Evolutionary conservation across 2,113 vertebrate genomes (phyloP).

Genomic region (Myotis yumanensis): DNA sequence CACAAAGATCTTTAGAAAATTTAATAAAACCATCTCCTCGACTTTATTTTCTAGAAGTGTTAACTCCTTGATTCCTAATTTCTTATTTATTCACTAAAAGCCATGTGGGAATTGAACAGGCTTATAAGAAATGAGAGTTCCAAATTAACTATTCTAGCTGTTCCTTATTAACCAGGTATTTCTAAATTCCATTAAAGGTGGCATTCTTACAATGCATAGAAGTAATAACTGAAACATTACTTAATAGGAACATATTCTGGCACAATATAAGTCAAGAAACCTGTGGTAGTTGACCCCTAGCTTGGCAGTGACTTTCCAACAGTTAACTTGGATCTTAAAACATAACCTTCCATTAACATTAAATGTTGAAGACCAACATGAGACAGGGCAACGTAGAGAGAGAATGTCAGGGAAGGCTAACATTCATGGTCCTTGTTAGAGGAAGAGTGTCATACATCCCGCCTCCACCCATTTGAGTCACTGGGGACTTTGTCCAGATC

Average conservation of each 20-base stretch:
- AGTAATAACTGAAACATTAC: background rate
- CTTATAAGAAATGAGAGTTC: background rate
- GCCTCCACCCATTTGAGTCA: slow-evolving; percentile 69
- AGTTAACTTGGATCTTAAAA: slow-evolving; percentile 15
- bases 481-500: slow-evolving; percentile 39
- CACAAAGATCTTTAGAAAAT: slow-evolving; percentile 25
- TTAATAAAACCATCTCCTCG: background rate
- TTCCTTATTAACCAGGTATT: background rate
- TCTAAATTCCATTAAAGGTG: background rate
- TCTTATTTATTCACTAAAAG: background rate
- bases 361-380: background rate
- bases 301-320: background rate
- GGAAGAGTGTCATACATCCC: slow-evolving; percentile 52
- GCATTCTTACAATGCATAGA: background rate
- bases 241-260: background rate
- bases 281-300: background rate
- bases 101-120: background rate
- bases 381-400: background rate
- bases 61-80: background rate
- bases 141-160: background rate
- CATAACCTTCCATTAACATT: background rate
- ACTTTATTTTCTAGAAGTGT: background rate
- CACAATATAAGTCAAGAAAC: background rate
- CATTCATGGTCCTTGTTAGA: background rate
- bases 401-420: background rate